phyloP scores from a whole-genome alignment of 2,888 invertebrate genomes.

The Heliothis peltigera region DNA sequence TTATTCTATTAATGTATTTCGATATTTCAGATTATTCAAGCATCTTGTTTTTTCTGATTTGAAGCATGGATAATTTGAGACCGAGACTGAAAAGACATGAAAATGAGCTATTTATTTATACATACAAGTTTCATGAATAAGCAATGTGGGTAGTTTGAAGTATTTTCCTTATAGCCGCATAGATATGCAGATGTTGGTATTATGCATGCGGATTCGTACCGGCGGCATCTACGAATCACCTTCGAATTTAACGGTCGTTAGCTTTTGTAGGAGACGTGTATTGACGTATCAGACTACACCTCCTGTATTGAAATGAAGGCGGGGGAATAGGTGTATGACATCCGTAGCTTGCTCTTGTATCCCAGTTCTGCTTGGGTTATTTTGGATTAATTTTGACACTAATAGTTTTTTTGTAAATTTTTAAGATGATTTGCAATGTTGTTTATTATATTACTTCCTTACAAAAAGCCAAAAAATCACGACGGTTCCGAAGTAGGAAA shows the following conservation, averaged over 20 bases:
- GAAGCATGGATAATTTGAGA: not conserved
- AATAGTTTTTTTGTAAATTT: not conserved
- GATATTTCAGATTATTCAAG: not conserved
- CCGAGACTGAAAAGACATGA: slow-evolving; percentile 20
- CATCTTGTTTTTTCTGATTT: not conserved
- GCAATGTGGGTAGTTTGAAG: slow-evolving; percentile 42
- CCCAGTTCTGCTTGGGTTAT: not conserved
- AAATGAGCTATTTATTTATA: slow-evolving; percentile 29
- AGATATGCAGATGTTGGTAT: slow-evolving; percentile 55
- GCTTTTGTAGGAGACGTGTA: slow-evolving; percentile 36
- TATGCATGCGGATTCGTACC: slow-evolving; percentile 69
- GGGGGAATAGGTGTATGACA: not conserved
- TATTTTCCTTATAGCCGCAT: slow-evolving; percentile 43
- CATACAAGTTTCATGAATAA: slow-evolving; percentile 54
- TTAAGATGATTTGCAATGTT: too few species aligned
- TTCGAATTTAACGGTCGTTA: slow-evolving; percentile 72
- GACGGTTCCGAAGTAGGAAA: too few species aligned
- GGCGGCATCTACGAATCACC: slow-evolving; percentile 77
- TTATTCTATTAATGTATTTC: too few species aligned
- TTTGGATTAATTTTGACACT: not conserved
- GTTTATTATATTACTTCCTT: too few species aligned
- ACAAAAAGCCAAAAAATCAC: too few species aligned
- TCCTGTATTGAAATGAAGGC: slow-evolving; percentile 9
- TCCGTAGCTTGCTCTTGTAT: not conserved
- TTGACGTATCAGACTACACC: not conserved